Conservation (phyloP, 2,113 vertebrate species). For the Hipposideros armiger region DNA sequence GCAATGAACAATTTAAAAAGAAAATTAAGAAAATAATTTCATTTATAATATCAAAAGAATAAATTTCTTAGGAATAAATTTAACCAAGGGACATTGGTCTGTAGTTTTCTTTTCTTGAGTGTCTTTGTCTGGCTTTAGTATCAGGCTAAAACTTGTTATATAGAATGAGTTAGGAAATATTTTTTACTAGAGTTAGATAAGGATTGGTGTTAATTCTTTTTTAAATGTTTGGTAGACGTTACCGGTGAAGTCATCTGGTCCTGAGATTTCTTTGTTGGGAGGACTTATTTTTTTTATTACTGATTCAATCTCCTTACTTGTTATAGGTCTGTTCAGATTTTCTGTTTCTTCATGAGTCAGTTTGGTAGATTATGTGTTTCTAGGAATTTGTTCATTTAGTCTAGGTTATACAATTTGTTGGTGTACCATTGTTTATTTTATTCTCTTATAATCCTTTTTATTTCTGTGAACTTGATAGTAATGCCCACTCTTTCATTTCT, state of each 20-base stretch:
- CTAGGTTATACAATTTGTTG: background rate
- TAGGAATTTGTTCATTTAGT: background rate
- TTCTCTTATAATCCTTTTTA: background rate
- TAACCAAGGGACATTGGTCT: background rate
- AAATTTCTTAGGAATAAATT: background rate
- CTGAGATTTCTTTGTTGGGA: background rate
- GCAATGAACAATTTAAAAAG: slow-evolving; percentile 7
- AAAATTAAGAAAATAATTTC: slow-evolving; percentile 22
- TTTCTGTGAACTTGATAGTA: background rate
- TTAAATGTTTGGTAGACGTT: background rate
- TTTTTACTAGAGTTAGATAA: background rate
- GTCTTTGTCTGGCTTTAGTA: background rate
- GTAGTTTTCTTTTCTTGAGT: background rate
- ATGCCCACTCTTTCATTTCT: background rate
- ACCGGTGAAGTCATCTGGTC: background rate
- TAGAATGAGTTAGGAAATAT: background rate
- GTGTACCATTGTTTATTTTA: background rate
- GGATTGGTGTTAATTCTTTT: background rate
- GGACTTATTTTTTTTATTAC: background rate
- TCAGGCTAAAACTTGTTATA: background rate
- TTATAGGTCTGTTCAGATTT: slow-evolving; percentile 4
- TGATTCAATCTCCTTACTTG: background rate
- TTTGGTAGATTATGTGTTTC: background rate
- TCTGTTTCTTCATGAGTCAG: background rate
- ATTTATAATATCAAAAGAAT: background rate